Conservation (phyloP, 2,113 vertebrate species). For the Australoheros scitulus region DNA sequence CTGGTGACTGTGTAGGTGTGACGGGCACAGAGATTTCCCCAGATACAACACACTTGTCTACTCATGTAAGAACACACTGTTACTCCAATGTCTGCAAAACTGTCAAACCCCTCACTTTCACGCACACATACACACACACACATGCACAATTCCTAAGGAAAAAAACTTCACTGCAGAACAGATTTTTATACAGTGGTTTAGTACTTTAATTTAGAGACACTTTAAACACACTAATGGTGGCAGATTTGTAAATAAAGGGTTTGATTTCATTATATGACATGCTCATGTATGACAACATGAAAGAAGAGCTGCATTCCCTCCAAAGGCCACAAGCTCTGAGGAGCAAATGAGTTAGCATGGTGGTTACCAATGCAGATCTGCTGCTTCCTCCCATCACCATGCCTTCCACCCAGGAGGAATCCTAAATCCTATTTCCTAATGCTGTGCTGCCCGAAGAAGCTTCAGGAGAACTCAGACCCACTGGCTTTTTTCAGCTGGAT, state of each 20-base stretch:
- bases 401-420: conserved; percentile 49
- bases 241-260: conserved; percentile 54
- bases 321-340: conserved; percentile 45
- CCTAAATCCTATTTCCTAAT: not conserved
- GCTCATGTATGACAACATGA: conserved; percentile 40
- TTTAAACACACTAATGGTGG: conserved; percentile 11
- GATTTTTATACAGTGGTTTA: conserved; percentile 23
- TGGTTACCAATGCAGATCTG: conserved; percentile 62
- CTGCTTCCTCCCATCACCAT: conserved; percentile 42
- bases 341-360: conserved; percentile 56
- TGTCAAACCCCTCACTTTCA: not conserved
- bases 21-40: conserved; percentile 35
- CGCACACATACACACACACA: not conserved
- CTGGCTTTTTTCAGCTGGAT: conserved; percentile 8
- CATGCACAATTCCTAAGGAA: not conserved
- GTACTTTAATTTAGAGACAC: conserved; percentile 1
- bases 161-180: conserved; percentile 13
- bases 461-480: not conserved
- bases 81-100: not conserved
- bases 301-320: conserved; percentile 18
- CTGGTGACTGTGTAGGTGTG: conserved; percentile 23
- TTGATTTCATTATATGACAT: conserved; percentile 55
- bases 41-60: not conserved
- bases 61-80: conserved; percentile 4
- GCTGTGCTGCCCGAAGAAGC: not conserved